Percentiles rank a stretch among this genome's conserved stretches.
phyloP scores from a whole-genome alignment of 2,888 invertebrate genomes.

The Sceliomorpha sp. region DNA sequence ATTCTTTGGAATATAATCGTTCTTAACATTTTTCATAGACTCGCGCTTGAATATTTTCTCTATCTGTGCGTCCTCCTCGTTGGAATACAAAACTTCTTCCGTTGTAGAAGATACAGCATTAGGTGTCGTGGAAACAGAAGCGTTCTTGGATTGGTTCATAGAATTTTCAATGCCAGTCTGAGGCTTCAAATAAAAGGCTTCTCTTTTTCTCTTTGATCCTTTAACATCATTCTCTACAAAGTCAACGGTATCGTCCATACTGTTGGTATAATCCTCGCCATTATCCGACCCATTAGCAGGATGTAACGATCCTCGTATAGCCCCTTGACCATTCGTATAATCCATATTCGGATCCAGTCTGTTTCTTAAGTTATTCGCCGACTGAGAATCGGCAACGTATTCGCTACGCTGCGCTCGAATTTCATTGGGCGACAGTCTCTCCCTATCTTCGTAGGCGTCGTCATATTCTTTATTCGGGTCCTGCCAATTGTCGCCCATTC shows the following conservation, averaged over 20 bases:
- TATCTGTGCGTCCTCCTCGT: constrained; percentile 58
- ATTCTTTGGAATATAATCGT: not conserved
- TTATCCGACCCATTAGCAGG: not conserved
- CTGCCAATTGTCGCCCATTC: constrained; percentile 28
- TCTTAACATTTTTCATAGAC: constrained; percentile 56
- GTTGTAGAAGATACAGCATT: constrained; percentile 1
- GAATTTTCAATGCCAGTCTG: too few relatives aligned
- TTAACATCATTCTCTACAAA: constrained; percentile 58
- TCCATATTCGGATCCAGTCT: constrained; percentile 66
- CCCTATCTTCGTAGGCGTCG: constrained; percentile 64
- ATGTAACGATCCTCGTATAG: constrained; percentile 2
- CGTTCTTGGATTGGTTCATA: too few relatives aligned
- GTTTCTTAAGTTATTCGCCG: constrained; percentile 42
- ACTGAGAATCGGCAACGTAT: not conserved
- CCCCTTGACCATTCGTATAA: constrained; percentile 64
- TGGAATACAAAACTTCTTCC: not conserved
- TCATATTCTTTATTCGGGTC: constrained; percentile 67
- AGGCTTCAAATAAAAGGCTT: constrained; percentile 45
- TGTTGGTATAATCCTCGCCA: constrained; percentile 41
- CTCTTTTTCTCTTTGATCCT: constrained; percentile 11
- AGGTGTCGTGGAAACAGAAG: too few relatives aligned
- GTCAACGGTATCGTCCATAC: constrained; percentile 48
- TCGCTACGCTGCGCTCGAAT: constrained; percentile 69
- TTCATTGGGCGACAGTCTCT: constrained; percentile 55
- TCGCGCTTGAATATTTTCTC: constrained; percentile 63